Evolutionary conservation across 1,140 invertebrate species (phyloP), one percentile per base, ranked within the genome.

Genomic region (Ditylenchus dipsaci): DNA sequence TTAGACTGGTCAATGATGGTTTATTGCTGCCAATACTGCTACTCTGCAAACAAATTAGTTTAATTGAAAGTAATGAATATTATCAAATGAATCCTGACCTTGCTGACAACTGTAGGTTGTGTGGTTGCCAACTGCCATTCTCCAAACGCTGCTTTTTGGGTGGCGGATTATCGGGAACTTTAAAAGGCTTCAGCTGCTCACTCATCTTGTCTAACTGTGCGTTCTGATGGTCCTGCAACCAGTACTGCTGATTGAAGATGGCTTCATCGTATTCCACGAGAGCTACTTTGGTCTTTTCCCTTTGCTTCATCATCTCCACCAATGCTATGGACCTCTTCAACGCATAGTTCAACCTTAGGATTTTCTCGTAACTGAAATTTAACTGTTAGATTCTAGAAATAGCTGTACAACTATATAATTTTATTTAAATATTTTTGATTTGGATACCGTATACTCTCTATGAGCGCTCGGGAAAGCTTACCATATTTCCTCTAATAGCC

Each of bases 321-420:
- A 71, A 47, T 23, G 56, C 67, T 21, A 72, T 71, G 21, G 69
- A 72, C 17, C 61, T 30, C 45, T 71, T 71, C 71, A 71, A 57
- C 11, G 67, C 61, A 42, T 60, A 66, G 56, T 71, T 73, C 23
- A 71, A n/a, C 38, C 61, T 53, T 29, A 71, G 69, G 56, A 71
- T 74, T 38, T 71, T 74, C 53, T 71, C 69, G 43, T 71, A 38
- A 11, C 33, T 38, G 33, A 38, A 38, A 38, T 38, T n/a, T n/a
- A n/a, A n/a, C n/a, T n/a, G n/a, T n/a, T n/a, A n/a, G n/a, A n/a
- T n/a, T n/a, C n/a, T n/a, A n/a, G n/a, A n/a, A n/a, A n/a, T n/a
- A n/a, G n/a, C n/a, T n/a, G n/a, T n/a, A n/a, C n/a, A n/a, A n/a
- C n/a, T n/a, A n/a, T n/a, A n/a, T n/a, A n/a, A n/a, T n/a, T n/a